phyloP scores from a whole-genome alignment of 2,888 invertebrate genomes.

The Rhagonycha lutea region DNA sequence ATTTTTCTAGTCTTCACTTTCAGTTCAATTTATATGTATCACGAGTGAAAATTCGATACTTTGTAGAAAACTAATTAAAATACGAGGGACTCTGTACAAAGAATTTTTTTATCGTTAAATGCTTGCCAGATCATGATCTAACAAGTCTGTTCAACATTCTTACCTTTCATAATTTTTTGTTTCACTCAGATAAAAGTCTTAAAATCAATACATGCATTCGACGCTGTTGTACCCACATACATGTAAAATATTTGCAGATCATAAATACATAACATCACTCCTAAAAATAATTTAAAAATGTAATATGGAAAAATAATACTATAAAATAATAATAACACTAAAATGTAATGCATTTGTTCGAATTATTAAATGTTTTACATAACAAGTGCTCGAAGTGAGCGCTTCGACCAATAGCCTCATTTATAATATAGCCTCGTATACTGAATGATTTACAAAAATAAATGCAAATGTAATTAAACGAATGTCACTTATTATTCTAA shows the following conservation, averaged over 20 bases:
- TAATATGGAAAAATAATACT: too few relatives aligned
- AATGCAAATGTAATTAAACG: too few relatives aligned
- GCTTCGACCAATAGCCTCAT: too few relatives aligned
- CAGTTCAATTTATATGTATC: neutral
- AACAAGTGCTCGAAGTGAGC: too few relatives aligned
- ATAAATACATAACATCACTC: neutral
- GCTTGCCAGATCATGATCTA: neutral
- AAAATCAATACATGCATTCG: neutral
- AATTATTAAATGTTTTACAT: too few relatives aligned
- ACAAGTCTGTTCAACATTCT: neutral
- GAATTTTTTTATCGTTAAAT: neutral
- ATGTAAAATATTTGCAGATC: neutral
- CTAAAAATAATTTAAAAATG: neutral
- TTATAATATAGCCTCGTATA: too few relatives aligned
- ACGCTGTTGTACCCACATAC: neutral
- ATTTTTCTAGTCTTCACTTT: neutral
- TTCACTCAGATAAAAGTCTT: neutral
- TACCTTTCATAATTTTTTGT: neutral
- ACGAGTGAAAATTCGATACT: neutral
- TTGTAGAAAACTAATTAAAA: neutral
- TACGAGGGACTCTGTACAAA: neutral
- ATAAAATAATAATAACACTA: too few relatives aligned
- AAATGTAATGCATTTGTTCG: too few relatives aligned
- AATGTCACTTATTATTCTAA: too few relatives aligned
- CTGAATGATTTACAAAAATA: too few relatives aligned